These are phyloP conservation scores for Agrypnia vestita DNA, from an alignment of 1,140 invertebrate genomes.

Conservation along the genomic window DNA sequence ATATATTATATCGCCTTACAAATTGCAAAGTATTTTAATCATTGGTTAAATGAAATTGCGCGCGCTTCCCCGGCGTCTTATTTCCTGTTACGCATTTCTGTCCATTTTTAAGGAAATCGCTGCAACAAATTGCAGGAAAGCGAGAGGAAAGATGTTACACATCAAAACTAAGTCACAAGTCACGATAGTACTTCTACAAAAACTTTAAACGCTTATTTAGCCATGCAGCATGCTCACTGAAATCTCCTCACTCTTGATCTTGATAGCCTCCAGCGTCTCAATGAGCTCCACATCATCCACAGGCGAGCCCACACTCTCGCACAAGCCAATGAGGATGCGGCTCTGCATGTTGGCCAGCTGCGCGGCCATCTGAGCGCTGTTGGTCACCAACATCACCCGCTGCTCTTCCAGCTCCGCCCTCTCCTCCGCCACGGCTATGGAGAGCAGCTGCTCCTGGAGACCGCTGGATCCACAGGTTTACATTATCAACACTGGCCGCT, in stretches of 20 bases:
- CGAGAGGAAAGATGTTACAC: too few relatives aligned
- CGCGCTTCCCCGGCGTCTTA: too few relatives aligned
- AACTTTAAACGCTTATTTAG: too few relatives aligned
- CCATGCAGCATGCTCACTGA: constrained; percentile 66
- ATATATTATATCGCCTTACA: too few relatives aligned
- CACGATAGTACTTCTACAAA: too few relatives aligned
- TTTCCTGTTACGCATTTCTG: too few relatives aligned
- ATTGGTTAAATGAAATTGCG: too few relatives aligned
- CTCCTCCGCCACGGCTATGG: constrained; percentile 92
- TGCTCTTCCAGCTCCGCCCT: constrained; percentile 90
- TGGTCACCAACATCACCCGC: constrained; percentile 87
- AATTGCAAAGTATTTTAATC: too few relatives aligned
- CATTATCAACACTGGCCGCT: too few relatives aligned
- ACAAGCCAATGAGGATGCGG: constrained; percentile 88
- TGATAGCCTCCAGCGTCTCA: constrained; percentile 88
- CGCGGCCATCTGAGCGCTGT: constrained; percentile 87
- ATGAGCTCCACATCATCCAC: constrained; percentile 93
- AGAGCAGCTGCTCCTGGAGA: constrained; percentile 92
- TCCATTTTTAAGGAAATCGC: too few relatives aligned
- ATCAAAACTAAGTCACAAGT: too few relatives aligned
- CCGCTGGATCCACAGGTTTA: constrained; percentile 72
- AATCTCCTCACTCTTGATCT: constrained; percentile 87
- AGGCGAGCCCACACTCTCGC: constrained; percentile 87
- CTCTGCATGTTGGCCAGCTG: constrained; percentile 90
- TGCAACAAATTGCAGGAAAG: too few relatives aligned